Conservation (phyloP, 2,797 vertebrate genomes). For the Sebastolobus altivelis region DNA sequence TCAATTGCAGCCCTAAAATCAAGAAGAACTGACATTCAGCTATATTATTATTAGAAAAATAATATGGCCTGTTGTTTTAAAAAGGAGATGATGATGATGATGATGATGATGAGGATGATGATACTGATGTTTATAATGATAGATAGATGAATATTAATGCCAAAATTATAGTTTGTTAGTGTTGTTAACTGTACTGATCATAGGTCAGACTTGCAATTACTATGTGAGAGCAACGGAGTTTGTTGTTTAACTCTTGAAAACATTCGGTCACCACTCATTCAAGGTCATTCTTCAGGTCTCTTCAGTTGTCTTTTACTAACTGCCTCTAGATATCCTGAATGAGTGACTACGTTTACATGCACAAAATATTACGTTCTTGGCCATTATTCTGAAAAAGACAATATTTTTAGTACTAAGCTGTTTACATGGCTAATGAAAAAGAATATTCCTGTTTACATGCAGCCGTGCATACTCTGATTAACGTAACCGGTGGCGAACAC, state of each 20-base stretch:
- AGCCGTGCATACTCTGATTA: too few species aligned
- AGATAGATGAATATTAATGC: background rate
- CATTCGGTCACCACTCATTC: background rate
- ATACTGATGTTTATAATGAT: background rate
- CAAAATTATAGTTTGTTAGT: background rate
- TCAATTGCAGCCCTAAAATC: background rate
- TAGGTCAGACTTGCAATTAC: background rate
- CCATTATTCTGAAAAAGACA: too few species aligned
- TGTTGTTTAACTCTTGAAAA: background rate
- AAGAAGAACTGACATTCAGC: background rate
- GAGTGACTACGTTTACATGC: too few species aligned
- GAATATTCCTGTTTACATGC: too few species aligned
- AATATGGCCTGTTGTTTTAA: background rate
- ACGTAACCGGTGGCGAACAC: too few species aligned
- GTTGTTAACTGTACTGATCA: background rate
- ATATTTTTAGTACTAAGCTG: too few species aligned
- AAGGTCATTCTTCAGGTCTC: background rate
- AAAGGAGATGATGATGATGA: background rate
- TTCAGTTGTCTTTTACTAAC: background rate
- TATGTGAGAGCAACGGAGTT: background rate
- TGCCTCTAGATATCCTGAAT: background rate
- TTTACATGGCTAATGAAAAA: too few species aligned
- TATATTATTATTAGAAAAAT: background rate
- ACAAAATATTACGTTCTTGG: too few species aligned
- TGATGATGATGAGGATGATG: background rate